Conservation (phyloP, 2,113 vertebrate species). For the Myiozetetes cayanensis region DNA sequence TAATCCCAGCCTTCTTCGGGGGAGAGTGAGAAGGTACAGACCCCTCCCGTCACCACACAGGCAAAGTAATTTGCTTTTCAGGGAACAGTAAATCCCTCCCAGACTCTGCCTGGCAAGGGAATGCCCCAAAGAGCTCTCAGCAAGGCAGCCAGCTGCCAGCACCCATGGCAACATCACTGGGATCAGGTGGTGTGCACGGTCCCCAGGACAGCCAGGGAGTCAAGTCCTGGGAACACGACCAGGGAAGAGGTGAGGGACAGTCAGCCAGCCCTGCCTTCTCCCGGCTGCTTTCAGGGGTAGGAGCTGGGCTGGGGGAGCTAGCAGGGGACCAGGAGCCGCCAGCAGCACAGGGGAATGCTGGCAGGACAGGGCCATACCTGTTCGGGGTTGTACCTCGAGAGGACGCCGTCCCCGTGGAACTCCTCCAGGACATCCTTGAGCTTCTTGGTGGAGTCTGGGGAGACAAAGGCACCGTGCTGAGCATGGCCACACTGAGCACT, state of each 20-base stretch:
- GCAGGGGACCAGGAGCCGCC: background rate
- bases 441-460: slow-evolving; percentile 92
- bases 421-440: slow-evolving; percentile 93
- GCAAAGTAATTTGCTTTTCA: background rate
- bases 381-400: slow-evolving; percentile 87
- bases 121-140: background rate
- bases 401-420: slow-evolving; percentile 85
- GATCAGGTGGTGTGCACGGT: accelerated
- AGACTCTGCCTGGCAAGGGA: background rate
- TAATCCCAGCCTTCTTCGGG: background rate
- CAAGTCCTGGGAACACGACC: background rate
- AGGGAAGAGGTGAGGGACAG: background rate
- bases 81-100: background rate
- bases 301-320: background rate
- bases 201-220: accelerated
- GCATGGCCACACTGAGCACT: background rate
- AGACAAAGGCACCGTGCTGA: slow-evolving; percentile 2
- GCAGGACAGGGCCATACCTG: slow-evolving; percentile 75
- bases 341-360: background rate
- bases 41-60: background rate
- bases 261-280: background rate
- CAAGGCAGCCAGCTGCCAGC: background rate
- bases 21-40: background rate
- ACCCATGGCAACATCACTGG: accelerated
- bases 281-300: background rate